phyloP scores from a whole-genome alignment of 2,113 vertebrate species.

The Alaudala cheleensis region DNA sequence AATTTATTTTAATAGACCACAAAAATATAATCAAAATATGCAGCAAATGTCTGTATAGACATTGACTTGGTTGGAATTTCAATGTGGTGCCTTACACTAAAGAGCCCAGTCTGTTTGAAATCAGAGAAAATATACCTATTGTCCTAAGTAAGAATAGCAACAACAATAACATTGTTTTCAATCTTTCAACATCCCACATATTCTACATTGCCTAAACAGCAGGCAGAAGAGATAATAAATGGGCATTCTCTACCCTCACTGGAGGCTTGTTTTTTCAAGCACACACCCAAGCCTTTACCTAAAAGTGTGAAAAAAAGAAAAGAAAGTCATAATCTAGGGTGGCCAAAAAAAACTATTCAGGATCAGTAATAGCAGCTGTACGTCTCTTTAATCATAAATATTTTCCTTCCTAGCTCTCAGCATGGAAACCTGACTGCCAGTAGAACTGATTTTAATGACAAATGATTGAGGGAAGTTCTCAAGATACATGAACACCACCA shows the following conservation, averaged over 20 bases:
- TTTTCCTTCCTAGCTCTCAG: conserved; percentile 59
- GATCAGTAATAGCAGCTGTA: conserved; percentile 59
- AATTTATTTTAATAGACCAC: not conserved
- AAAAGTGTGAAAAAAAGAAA: not conserved
- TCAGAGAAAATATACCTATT: not conserved
- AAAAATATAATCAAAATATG: not conserved
- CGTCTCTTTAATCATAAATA: conserved; percentile 59
- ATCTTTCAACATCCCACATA: not conserved
- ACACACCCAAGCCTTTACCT: conserved; percentile 61
- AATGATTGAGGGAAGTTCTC: conserved; percentile 11
- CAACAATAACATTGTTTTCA: not conserved
- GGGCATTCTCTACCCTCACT: conserved; percentile 28
- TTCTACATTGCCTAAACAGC: conserved; percentile 17
- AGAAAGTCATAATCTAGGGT: conserved; percentile 5
- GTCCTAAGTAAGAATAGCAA: not conserved
- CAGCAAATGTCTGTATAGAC: not conserved
- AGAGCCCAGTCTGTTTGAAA: not conserved
- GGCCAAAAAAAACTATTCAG: conserved; percentile 71
- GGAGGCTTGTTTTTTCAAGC: conserved; percentile 65
- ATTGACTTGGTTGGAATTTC: not conserved
- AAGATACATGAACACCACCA: not conserved
- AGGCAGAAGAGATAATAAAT: conserved; percentile 42
- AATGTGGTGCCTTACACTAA: not conserved
- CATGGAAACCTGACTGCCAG: conserved; percentile 36
- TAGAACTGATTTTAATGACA: conserved; percentile 42